Base-by-base conservation (phyloP, 1,140 invertebrate species). In the Hyphantria cunea region DNA sequence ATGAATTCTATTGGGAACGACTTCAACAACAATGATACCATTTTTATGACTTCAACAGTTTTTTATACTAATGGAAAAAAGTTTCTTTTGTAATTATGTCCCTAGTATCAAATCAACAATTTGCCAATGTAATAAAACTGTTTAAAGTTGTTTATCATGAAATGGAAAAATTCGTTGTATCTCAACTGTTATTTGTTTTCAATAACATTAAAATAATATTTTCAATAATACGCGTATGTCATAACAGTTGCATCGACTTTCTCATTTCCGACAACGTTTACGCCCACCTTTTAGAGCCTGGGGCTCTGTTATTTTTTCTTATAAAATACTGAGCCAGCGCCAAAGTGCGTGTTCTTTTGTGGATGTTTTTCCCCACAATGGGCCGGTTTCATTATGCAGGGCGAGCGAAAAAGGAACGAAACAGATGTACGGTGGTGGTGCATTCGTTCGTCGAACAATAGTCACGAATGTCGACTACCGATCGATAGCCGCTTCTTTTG, bases 171-270 rank as follows among this genome's bases (percentile, higher is more conserved):
- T 25, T 25, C 17, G 17, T 25, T 25, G 5, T 25, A 25, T 1
- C 17, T 25, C 17, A 25, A 25, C 17, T 25, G 17, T 25, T 25
- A 78, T 86, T 89, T 84, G 83, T 84, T 83, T 86, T 86, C 74
- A 78, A 82, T 76, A 78, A 76, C 76, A 81, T 72, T 80, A 25
- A n/a, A 25, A 25, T 25, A 25, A 25, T 25, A 25, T 25, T 25
- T 25, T 25, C 81, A 82, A 81, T 81, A 80, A 80, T 86, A 71
- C 79, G 80, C 80, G 84, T 84, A 85, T 86, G 86, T 84, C 84
- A 87, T 87, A 88, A 86, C 86, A 89, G 86, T 86, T 89, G 84
- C 82, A 79, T 72, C 75, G 75, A 76, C 79, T 89, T 84, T 85
- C 83, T 79, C 80, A 73, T 82, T 84, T 82, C 83, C 82, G 82